A percentile compares a stretch with the other conserved stretches of the same genome.
Evolutionary conservation across 2,797 vertebrate genomes (phyloP).

Genomic region (Avahi laniger): DNA sequence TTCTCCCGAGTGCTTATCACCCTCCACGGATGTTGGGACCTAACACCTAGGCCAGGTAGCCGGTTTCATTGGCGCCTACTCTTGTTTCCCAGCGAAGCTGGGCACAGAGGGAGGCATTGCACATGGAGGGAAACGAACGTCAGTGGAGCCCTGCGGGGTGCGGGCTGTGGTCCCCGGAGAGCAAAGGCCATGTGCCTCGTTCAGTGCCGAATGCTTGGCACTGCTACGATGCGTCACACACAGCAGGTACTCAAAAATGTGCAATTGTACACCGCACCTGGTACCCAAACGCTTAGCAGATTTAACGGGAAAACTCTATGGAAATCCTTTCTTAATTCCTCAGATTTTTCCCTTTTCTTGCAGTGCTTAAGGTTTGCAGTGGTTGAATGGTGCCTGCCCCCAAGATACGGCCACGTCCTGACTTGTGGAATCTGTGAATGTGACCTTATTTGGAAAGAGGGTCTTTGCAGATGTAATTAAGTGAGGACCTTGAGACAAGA

Average conservation of each 20-base stretch:
- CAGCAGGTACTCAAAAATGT: neutral
- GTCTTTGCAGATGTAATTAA: neutral
- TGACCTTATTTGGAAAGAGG: neutral
- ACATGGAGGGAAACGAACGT: neutral
- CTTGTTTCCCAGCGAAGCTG: neutral
- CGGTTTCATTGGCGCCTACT: accelerated
- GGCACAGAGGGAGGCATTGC: neutral
- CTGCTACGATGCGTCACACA: accelerated
- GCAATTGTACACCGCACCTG: accelerated
- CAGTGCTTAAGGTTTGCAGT: neutral
- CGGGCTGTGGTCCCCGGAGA: accelerated
- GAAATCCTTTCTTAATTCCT: neutral
- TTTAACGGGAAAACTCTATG: neutral
- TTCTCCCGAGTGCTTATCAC: accelerated
- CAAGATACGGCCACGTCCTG: accelerated
- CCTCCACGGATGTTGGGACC: accelerated
- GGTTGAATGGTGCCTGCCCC: neutral
- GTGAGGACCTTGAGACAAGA: neutral
- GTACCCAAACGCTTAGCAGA: neutral
- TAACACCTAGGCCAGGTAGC: neutral
- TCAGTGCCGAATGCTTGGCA: accelerated
- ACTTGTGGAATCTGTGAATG: neutral
- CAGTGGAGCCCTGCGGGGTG: neutral
- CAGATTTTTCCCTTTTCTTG: neutral
- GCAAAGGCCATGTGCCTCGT: accelerated